Percentiles rank a stretch among this genome's conserved stretches.
Evolutionary conservation across 2,888 invertebrate genomes (phyloP).

Genomic region (Pollenia labialis): DNA sequence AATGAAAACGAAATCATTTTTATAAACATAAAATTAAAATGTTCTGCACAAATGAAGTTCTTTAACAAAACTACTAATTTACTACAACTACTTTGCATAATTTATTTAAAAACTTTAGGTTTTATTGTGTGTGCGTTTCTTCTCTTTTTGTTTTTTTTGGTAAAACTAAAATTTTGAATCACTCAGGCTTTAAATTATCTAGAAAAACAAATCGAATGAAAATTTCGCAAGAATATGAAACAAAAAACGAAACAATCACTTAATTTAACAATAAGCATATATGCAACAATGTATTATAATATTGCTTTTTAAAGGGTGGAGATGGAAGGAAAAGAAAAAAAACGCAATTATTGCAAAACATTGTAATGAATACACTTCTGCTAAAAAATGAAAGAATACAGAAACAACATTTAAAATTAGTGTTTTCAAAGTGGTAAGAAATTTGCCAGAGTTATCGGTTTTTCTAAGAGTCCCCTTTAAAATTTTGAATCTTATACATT

Average conservation of each 20-base stretch:
- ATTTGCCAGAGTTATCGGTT: too few relatives aligned
- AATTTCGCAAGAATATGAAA: slow-evolving; percentile 5
- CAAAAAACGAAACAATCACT: background rate
- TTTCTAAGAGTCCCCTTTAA: too few relatives aligned
- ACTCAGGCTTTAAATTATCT: slow-evolving; percentile 55
- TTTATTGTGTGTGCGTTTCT: background rate
- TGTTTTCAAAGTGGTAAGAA: too few relatives aligned
- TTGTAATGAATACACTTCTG: slow-evolving; percentile 58
- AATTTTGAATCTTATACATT: too few relatives aligned
- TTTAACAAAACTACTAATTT: slow-evolving; percentile 13
- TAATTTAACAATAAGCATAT: slow-evolving; percentile 33
- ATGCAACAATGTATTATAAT: slow-evolving; percentile 67
- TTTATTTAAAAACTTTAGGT: background rate
- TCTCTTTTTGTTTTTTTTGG: slow-evolving; percentile 30
- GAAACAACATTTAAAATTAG: background rate
- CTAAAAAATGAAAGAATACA: slow-evolving; percentile 23
- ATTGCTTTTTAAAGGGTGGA: background rate
- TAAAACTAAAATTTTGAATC: slow-evolving; percentile 15
- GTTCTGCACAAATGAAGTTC: slow-evolving; percentile 50
- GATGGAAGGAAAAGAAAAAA: slow-evolving; percentile 36
- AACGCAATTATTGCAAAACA: slow-evolving; percentile 59
- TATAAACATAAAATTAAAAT: slow-evolving; percentile 35
- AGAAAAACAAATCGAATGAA: slow-evolving; percentile 53
- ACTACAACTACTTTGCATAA: slow-evolving; percentile 26
- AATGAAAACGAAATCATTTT: slow-evolving; percentile 27